A percentile compares a stretch with the other conserved stretches of the same genome.
phyloP scores from a whole-genome alignment of 2,113 vertebrate genomes.

The Carassius carassius region DNA sequence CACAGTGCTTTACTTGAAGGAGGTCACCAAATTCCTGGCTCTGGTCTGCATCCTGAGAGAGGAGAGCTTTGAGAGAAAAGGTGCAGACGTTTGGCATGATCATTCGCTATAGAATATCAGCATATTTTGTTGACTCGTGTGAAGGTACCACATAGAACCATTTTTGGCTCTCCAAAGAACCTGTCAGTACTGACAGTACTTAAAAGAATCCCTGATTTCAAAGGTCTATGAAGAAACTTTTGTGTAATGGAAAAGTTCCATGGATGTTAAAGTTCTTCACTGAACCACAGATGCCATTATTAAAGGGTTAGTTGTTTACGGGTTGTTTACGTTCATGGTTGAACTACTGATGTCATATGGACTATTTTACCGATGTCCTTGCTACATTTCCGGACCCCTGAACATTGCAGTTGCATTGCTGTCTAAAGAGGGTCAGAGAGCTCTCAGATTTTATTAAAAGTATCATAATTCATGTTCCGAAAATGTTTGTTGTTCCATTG shows the following conservation, averaged over 20 bases:
- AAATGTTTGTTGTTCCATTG: too few relatives aligned
- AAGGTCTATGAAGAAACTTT: too few relatives aligned
- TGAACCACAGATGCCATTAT: not conserved
- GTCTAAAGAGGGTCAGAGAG: too few relatives aligned
- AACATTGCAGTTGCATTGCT: too few relatives aligned
- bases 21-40: slow-evolving; percentile 97
- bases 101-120: not conserved
- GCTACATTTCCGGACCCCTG: too few relatives aligned
- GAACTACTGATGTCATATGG: too few relatives aligned
- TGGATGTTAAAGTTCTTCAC: not conserved
- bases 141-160: not conserved
- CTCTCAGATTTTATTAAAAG: too few relatives aligned
- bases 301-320: too few relatives aligned
- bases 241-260: too few relatives aligned
- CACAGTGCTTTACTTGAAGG: slow-evolving; percentile 98
- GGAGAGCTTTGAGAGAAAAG: slow-evolving; percentile 99
- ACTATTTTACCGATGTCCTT: too few relatives aligned
- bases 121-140: not conserved
- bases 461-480: too few relatives aligned
- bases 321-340: too few relatives aligned
- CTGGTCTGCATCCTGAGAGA: slow-evolving; percentile 98
- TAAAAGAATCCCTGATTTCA: not conserved
- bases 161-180: not conserved
- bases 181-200: not conserved
- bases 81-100: slow-evolving; percentile 65